phyloP scores from a whole-genome alignment of 2,888 invertebrate genomes.

The Cerastis leucographa region DNA sequence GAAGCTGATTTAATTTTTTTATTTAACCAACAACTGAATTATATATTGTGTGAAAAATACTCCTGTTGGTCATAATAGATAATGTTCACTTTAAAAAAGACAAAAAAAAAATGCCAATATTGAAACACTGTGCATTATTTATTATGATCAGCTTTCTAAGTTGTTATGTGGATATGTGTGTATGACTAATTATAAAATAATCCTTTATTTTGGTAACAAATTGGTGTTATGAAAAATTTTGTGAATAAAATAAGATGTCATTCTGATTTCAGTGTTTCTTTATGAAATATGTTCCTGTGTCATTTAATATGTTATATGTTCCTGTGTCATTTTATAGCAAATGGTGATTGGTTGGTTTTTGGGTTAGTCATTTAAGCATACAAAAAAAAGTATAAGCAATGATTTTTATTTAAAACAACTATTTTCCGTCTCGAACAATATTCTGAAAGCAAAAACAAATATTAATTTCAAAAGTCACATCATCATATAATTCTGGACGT shows the following conservation, averaged over 20 bases:
- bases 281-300: too few species aligned
- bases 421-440: slow-evolving; percentile 83
- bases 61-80: slow-evolving; percentile 82
- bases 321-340: too few species aligned
- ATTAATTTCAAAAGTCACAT: not conserved
- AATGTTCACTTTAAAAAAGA: slow-evolving; percentile 71
- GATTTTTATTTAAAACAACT: slow-evolving; percentile 54
- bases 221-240: slow-evolving; percentile 89
- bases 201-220: slow-evolving; percentile 90
- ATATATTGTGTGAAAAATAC: slow-evolving; percentile 82
- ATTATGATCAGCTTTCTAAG: slow-evolving; percentile 81
- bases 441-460: slow-evolving; percentile 80
- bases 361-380: slow-evolving; percentile 51
- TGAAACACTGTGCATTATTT: slow-evolving; percentile 73
- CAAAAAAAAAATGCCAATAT: slow-evolving; percentile 69
- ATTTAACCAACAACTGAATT: slow-evolving; percentile 74
- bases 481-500: not conserved
- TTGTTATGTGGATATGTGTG: slow-evolving; percentile 87
- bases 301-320: too few species aligned
- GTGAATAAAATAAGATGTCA: slow-evolving; percentile 90
- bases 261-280: slow-evolving; percentile 73
- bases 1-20: slow-evolving; percentile 75
- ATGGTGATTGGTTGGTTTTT: too few species aligned
- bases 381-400: slow-evolving; percentile 26
- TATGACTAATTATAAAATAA: slow-evolving; percentile 89